These are phyloP conservation scores for Aegithalos caudatus DNA, from an alignment of 2,113 vertebrate genomes.

Conservation along the genomic window DNA sequence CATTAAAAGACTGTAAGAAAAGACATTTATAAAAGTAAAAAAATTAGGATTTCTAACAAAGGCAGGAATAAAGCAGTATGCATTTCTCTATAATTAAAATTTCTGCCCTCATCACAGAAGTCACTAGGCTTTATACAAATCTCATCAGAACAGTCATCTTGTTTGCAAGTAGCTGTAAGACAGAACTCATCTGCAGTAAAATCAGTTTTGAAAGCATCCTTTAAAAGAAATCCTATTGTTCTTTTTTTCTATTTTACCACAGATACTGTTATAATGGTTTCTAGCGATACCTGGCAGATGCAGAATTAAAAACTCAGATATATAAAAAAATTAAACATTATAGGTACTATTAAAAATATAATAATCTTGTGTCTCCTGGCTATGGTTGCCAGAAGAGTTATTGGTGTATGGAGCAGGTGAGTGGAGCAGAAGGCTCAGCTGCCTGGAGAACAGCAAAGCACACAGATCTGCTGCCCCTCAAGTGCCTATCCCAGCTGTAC, in stretches of 20 bases:
- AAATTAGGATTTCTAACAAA: not conserved
- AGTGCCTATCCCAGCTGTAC: not conserved
- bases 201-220: not conserved
- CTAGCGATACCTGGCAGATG: not conserved
- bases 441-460: not conserved
- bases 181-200: not conserved
- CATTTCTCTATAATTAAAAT: constrained; percentile 22
- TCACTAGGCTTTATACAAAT: not conserved
- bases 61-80: not conserved
- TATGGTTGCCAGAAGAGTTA: not conserved
- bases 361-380: not conserved
- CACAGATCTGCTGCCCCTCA: not conserved
- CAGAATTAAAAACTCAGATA: not conserved
- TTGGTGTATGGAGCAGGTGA: not conserved
- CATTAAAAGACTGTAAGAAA: not conserved
- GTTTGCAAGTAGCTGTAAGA: constrained; percentile 1
- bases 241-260: not conserved
- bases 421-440: not conserved
- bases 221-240: constrained; percentile 7
- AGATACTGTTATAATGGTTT: not conserved
- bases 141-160: not conserved
- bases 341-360: not conserved
- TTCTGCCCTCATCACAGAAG: not conserved
- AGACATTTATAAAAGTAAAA: not conserved
- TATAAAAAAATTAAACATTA: not conserved